phyloP scores from a whole-genome alignment of 2,888 invertebrate genomes.

The Eurois occulta region DNA sequence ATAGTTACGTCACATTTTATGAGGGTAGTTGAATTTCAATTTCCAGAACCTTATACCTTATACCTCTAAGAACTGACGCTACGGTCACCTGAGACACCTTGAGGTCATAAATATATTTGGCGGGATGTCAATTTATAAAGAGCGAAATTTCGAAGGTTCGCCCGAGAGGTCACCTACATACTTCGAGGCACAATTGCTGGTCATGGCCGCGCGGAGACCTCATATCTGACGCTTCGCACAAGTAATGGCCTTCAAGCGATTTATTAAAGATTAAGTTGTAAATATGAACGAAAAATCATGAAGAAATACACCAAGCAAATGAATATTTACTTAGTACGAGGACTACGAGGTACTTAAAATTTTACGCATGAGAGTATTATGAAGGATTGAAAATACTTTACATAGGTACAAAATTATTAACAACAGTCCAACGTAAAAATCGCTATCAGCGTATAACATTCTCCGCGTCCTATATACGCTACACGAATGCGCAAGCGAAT shows the following conservation, averaged over 20 bases:
- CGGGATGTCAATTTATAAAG: conserved; percentile 81
- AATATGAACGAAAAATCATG: conserved; percentile 3
- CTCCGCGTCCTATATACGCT: conserved; percentile 31
- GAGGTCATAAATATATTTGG: conserved; percentile 69
- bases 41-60: not conserved
- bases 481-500: conserved; percentile 68
- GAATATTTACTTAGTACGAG: not conserved
- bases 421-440: not conserved
- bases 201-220: conserved; percentile 85
- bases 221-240: conserved; percentile 75
- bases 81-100: conserved; percentile 38
- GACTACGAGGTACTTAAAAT: not conserved
- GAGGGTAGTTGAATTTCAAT: not conserved
- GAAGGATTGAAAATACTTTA: not conserved
- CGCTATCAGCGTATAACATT: conserved; percentile 38
- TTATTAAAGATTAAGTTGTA: conserved; percentile 29
- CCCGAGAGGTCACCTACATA: conserved; percentile 88
- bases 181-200: conserved; percentile 81
- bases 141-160: conserved; percentile 84
- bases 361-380: not conserved
- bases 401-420: not conserved
- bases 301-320: not conserved
- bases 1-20: not conserved
- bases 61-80: not conserved
- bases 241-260: conserved; percentile 68